Conservation (phyloP, 2,888 invertebrate genomes). For the Sylvicola cinctus region DNA sequence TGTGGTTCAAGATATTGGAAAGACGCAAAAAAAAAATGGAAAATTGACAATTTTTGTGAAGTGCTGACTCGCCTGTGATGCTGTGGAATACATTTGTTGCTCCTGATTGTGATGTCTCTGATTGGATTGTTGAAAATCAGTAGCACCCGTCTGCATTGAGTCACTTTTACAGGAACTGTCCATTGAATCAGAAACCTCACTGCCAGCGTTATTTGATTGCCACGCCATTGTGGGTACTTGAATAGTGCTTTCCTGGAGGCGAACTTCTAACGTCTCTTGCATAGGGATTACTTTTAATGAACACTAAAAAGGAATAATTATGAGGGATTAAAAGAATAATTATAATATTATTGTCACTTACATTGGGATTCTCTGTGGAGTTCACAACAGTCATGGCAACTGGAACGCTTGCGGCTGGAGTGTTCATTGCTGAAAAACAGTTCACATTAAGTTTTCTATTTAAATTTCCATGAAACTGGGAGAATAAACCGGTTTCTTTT, state of each 20-base stretch:
- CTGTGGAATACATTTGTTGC: slow-evolving; percentile 5
- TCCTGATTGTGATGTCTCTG: slow-evolving; percentile 8
- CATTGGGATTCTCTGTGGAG: slow-evolving; percentile 19
- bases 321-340: no score
- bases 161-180: no score
- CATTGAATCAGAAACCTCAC: no score
- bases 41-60: neutral
- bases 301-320: neutral
- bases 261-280: slow-evolving; percentile 37
- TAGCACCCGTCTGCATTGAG: no score
- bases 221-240: slow-evolving; percentile 14
- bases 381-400: slow-evolving; percentile 15
- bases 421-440: slow-evolving; percentile 14
- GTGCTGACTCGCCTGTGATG: slow-evolving; percentile 7
- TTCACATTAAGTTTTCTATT: no score
- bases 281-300: slow-evolving; percentile 24
- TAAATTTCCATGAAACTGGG: no score
- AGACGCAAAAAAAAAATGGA: neutral
- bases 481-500: neutral
- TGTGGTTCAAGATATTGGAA: neutral
- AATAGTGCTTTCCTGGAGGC: slow-evolving; percentile 28
- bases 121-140: neutral
- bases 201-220: no score
- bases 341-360: no score
- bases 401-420: slow-evolving; percentile 12